Evolutionary conservation across 2,888 invertebrate genomes (phyloP), one percentile per base, ranked within the genome.

Genomic region (Cybosia mesomella): DNA sequence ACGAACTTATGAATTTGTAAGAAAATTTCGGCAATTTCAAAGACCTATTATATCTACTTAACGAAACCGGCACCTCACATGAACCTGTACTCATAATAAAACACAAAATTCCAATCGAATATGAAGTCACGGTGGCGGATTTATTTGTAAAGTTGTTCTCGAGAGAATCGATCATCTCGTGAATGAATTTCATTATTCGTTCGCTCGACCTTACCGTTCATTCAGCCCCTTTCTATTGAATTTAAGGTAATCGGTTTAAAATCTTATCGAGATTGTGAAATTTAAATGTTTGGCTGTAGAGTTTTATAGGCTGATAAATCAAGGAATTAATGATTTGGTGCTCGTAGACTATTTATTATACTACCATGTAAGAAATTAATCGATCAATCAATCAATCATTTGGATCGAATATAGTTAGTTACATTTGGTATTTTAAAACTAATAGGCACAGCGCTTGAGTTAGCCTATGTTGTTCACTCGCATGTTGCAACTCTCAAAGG

Each of bases 161-260:
- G 63, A 67, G 59, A n/a, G 64, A 75, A 73, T 75, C 80, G 74
- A 80, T 80, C 74, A 74, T 71, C 54, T 72, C 61, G 65, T 72
- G 77, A 80, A 72, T 75, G 79, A 72, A 71, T 67, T 74, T 65
- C 71, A 79, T 82, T 79, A 81, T 75, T 76, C 80, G 75, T 77
- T 79, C 73, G 69, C 55, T 73, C 73, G 68, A 61, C 75, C 73
- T 59, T 66, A 80, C 67, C 34, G 22, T 59, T 63, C 62, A 54
- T 58, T 76, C 67, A 71, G 70, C 71, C 71, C n/a, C 63, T 68
- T 68, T 67, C 72, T 72, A 72, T 68, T 60, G 62, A 71, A 76
- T 65, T 67, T 62, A 69, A 74, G 72, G 72, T 73, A 76, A 78
- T 72, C 75, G 70, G 68, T 39, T 76, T 73, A 75, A 60, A 77